phyloP scores from a whole-genome alignment of 2,113 vertebrate genomes.

The Pygoscelis adeliae region DNA sequence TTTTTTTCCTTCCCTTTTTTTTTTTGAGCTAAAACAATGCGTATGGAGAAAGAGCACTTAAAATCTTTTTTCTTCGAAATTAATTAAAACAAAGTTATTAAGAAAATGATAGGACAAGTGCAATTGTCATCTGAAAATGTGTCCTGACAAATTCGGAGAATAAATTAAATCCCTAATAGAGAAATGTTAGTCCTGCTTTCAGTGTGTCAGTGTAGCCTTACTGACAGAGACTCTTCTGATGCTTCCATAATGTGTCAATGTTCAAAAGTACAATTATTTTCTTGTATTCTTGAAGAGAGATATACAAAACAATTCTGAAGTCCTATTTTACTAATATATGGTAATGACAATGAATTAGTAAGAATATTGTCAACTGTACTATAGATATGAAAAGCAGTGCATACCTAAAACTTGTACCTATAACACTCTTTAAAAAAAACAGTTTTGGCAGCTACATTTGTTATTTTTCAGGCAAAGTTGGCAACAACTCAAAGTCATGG shows the following conservation, averaged over 20 bases:
- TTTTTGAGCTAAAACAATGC: neutral
- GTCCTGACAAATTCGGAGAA: neutral
- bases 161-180: neutral
- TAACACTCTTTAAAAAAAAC: no score
- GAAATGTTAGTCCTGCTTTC: neutral
- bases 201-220: neutral
- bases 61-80: neutral
- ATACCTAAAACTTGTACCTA: constrained; percentile 56
- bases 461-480: constrained; percentile 70
- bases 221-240: neutral
- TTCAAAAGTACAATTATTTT: constrained; percentile 63
- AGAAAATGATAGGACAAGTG: neutral
- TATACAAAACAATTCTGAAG: constrained; percentile 54
- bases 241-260: constrained; percentile 37
- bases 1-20: neutral
- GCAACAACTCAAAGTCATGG: constrained; percentile 13
- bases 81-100: neutral
- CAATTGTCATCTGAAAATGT: neutral
- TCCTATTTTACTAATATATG: constrained; percentile 53
- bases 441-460: constrained; percentile 57
- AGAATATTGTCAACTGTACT: constrained; percentile 31
- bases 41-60: neutral
- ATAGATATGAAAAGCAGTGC: constrained; percentile 39
- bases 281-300: constrained; percentile 52
- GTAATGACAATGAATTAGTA: constrained; percentile 61